These are phyloP conservation scores for Oceanodroma tethys DNA, from an alignment of 2,113 vertebrate genomes.

Conservation along the genomic window DNA sequence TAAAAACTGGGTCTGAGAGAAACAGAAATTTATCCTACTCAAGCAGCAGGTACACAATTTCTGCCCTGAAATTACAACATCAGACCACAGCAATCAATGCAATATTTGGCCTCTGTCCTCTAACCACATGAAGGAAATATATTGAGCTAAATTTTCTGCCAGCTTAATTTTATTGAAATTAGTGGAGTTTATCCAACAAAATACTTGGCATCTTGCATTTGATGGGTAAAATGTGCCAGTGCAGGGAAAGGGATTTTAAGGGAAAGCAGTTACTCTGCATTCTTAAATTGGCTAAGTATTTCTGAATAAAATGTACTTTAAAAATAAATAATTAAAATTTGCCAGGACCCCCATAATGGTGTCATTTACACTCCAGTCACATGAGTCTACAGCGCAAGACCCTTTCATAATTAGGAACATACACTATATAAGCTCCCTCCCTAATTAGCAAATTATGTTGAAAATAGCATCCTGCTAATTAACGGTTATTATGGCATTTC, in stretches of 20 bases:
- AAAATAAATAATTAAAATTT: slow-evolving; percentile 72
- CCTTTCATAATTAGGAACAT: slow-evolving; percentile 91
- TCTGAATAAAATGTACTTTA: slow-evolving; percentile 64
- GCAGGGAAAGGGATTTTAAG: background rate
- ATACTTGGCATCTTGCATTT: slow-evolving; percentile 29
- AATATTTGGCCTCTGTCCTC: slow-evolving; percentile 34
- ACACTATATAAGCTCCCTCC: slow-evolving; percentile 86
- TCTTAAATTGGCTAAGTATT: slow-evolving; percentile 62
- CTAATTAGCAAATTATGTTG: slow-evolving; percentile 99
- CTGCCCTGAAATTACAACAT: slow-evolving; percentile 45
- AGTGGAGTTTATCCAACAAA: slow-evolving; percentile 52
- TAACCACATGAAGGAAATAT: slow-evolving; percentile 40
- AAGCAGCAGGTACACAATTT: slow-evolving; percentile 6
- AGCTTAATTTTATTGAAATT: slow-evolving; percentile 60
- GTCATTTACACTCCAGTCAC: slow-evolving; percentile 92
- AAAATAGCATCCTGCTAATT: slow-evolving; percentile 99
- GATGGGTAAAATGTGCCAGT: slow-evolving; percentile 31
- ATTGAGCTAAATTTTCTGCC: slow-evolving; percentile 31
- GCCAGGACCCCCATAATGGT: slow-evolving; percentile 82
- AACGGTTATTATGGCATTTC: slow-evolving; percentile 99
- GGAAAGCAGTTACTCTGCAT: background rate
- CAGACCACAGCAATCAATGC: slow-evolving; percentile 2
- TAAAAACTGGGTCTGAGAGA: background rate
- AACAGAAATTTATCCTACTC: slow-evolving; percentile 6
- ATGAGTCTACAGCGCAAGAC: slow-evolving; percentile 83